phyloP scores from a whole-genome alignment of 2,888 invertebrate genomes.

The Mamestra brassicae region DNA sequence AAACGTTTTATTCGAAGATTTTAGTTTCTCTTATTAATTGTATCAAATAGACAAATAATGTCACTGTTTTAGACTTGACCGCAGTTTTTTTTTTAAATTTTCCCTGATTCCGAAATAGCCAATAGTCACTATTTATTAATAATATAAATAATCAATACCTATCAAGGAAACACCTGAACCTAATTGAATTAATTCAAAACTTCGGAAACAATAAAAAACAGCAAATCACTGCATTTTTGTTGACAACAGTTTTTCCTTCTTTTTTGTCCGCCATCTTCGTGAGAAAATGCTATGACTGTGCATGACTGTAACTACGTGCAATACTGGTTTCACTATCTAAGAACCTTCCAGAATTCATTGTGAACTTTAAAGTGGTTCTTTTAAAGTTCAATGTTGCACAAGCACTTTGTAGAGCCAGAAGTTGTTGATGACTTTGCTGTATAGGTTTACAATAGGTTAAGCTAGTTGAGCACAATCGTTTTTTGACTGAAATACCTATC shows the following conservation, averaged over 20 bases:
- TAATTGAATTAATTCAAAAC: constrained; percentile 71
- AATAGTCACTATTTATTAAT: neutral
- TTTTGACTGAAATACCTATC: neutral
- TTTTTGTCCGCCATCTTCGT: constrained; percentile 69
- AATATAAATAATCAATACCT: constrained; percentile 16
- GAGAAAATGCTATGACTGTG: constrained; percentile 73
- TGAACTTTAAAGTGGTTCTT: constrained; percentile 4
- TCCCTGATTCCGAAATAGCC: constrained; percentile 47
- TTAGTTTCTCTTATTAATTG: neutral
- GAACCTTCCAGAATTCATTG: constrained; percentile 28
- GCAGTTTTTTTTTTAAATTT: neutral
- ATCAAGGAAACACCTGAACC: constrained; percentile 63
- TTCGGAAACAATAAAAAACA: constrained; percentile 65
- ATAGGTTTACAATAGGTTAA: constrained; percentile 24
- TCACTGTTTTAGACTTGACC: neutral
- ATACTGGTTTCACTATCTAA: constrained; percentile 35
- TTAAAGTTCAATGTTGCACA: constrained; percentile 43
- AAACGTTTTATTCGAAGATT: neutral
- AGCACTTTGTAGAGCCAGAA: neutral
- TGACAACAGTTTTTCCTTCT: constrained; percentile 37
- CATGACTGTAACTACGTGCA: constrained; percentile 51
- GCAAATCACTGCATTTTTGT: constrained; percentile 70
- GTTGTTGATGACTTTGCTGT: constrained; percentile 38
- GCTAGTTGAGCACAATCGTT: neutral
- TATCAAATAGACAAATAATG: neutral